Evolutionary conservation across 2,113 vertebrate species (phyloP).

Genomic region (Paedocypris sp.): DNA sequence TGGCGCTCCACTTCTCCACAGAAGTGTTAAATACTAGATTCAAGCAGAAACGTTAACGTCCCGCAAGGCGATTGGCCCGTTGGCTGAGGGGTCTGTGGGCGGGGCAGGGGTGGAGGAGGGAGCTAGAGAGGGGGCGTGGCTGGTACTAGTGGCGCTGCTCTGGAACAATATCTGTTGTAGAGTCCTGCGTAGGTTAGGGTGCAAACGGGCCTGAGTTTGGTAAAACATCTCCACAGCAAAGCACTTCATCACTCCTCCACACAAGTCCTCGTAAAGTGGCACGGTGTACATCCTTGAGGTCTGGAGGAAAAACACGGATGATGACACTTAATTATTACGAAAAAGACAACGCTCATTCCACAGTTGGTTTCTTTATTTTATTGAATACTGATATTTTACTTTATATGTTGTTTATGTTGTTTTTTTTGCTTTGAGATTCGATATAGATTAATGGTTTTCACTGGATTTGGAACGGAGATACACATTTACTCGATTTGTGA

Average conservation of each 20-base stretch:
- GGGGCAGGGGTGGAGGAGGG: slow-evolving; percentile 50
- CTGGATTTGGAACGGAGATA: too few relatives aligned
- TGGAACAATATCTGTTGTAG: slow-evolving; percentile 89
- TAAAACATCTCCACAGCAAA: slow-evolving; percentile 88
- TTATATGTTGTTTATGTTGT: too few relatives aligned
- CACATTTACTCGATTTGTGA: too few relatives aligned
- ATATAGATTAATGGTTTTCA: too few relatives aligned
- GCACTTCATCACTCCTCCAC: slow-evolving; percentile 80
- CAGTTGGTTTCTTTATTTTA: too few relatives aligned
- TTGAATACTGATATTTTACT: too few relatives aligned
- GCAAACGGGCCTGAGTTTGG: slow-evolving; percentile 84
- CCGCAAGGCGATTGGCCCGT: slow-evolving; percentile 70
- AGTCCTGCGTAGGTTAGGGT: slow-evolving; percentile 83
- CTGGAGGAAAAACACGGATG: slow-evolving; percentile 44
- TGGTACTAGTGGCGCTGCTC: slow-evolving; percentile 29
- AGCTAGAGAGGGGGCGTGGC: slow-evolving; percentile 14
- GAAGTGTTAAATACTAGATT: slow-evolving; percentile 10
- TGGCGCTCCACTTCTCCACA: not conserved
- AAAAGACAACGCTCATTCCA: too few relatives aligned
- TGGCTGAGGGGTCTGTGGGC: slow-evolving; percentile 54
- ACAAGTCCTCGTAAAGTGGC: slow-evolving; percentile 91
- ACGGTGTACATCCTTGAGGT: slow-evolving; percentile 97
- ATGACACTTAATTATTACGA: not conserved
- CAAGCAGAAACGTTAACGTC: slow-evolving; percentile 88
- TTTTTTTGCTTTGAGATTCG: too few relatives aligned